phyloP scores from a whole-genome alignment of 1,140 invertebrate species.

The Solenopsis fugax region DNA sequence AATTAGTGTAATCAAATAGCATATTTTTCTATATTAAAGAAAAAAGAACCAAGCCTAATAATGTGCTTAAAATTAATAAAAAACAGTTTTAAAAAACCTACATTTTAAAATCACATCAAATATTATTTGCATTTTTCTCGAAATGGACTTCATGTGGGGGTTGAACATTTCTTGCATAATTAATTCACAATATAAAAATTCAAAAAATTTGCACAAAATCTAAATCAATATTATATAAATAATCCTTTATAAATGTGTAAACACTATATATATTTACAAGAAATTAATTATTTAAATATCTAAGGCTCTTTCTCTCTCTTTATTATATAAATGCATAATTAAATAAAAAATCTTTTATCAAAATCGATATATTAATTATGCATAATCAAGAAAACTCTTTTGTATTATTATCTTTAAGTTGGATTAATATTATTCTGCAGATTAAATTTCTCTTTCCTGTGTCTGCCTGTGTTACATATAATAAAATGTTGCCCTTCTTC shows the following conservation, averaged over 20 bases:
- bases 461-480: not conserved
- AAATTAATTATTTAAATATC: not conserved
- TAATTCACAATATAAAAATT: no score
- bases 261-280: not conserved
- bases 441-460: constrained; percentile 13
- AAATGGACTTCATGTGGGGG: no score
- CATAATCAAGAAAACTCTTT: not conserved
- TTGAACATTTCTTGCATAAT: no score
- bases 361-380: not conserved
- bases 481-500: not conserved
- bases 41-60: no score
- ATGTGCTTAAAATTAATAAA: no score
- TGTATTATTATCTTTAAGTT: not conserved
- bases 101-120: no score
- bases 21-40: no score
- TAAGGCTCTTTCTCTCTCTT: not conserved
- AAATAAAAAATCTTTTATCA: not conserved
- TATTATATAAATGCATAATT: not conserved
- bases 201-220: not conserved
- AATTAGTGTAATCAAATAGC: no score
- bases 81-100: no score
- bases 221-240: not conserved
- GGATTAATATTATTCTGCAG: not conserved
- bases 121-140: no score
- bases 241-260: not conserved